Evolutionary conservation across 2,888 invertebrate genomes (phyloP).

Genomic region (Dichetophora obliterata): DNA sequence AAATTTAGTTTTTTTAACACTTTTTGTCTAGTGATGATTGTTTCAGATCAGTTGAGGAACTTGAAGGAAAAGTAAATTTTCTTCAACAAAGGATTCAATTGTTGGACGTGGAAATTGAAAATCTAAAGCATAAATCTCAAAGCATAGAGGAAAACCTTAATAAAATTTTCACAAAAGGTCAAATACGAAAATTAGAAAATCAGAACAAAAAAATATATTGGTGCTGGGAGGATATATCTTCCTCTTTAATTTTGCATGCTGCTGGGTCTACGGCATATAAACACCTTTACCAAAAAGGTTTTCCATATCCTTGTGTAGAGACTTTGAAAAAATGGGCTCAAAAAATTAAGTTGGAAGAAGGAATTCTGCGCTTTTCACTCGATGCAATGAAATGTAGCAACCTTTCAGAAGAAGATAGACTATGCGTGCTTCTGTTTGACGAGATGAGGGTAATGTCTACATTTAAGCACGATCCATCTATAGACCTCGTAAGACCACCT

Average conservation of each 20-base stretch:
- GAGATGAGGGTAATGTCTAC: background rate
- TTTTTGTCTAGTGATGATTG: no score
- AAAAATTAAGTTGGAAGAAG: conserved; percentile 4
- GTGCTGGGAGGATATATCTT: background rate
- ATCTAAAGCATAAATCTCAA: no score
- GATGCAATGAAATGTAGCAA: background rate
- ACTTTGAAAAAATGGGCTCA: conserved; percentile 25
- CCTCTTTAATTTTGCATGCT: conserved; percentile 23
- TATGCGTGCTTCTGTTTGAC: background rate
- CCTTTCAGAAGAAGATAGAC: no score
- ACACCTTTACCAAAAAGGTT: conserved; percentile 33
- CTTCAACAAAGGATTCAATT: no score
- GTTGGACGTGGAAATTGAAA: no score
- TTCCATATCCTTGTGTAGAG: conserved; percentile 24
- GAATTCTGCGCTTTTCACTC: background rate
- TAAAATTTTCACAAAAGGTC: background rate
- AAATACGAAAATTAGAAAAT: background rate
- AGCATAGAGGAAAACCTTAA: no score
- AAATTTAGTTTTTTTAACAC: no score
- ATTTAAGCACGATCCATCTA: background rate
- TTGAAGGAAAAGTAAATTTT: no score
- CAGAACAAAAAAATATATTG: background rate
- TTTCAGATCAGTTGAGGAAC: no score
- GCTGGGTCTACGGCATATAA: conserved; percentile 29
- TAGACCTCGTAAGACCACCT: background rate